Evolutionary conservation across 2,113 vertebrate genomes (phyloP).

Genomic region (Meriones unguiculatus): DNA sequence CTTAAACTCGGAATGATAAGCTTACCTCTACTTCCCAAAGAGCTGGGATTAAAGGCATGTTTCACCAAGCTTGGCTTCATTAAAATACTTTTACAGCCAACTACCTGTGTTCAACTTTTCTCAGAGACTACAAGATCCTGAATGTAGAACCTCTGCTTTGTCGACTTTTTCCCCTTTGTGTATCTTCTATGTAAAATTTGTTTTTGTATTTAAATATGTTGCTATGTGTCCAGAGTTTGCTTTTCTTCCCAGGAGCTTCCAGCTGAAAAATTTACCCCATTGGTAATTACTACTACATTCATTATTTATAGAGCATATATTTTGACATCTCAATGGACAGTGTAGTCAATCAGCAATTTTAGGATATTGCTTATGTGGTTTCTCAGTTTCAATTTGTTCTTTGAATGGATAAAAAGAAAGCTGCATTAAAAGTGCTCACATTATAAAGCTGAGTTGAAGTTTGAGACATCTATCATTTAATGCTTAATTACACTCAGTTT

Average conservation of each 20-base stretch:
- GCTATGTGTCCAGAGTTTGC: background rate
- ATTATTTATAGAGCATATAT: conserved; percentile 75
- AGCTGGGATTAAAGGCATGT: too few species aligned
- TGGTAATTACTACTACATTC: conserved; percentile 50
- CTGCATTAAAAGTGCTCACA: background rate
- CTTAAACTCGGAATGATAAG: too few species aligned
- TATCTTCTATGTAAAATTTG: background rate
- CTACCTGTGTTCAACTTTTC: background rate
- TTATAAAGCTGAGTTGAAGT: conserved; percentile 20
- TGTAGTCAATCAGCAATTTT: conserved; percentile 59
- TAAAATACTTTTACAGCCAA: conserved; percentile 10
- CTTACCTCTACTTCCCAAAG: too few species aligned
- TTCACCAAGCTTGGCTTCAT: too few species aligned
- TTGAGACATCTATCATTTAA: conserved; percentile 58
- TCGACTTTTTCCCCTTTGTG: background rate
- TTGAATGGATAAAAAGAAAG: conserved; percentile 73
- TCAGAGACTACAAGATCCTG: background rate
- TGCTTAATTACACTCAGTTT: conserved; percentile 38
- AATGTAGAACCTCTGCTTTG: background rate
- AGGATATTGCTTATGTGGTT: conserved; percentile 74
- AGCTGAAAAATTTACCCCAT: conserved; percentile 6
- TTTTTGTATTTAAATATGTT: background rate
- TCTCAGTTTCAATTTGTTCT: conserved; percentile 65
- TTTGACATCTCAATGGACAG: conserved; percentile 49
- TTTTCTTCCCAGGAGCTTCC: conserved; percentile 48